Conservation (phyloP, 2,797 vertebrate species). For the Lepilemur ruficaudatus region DNA sequence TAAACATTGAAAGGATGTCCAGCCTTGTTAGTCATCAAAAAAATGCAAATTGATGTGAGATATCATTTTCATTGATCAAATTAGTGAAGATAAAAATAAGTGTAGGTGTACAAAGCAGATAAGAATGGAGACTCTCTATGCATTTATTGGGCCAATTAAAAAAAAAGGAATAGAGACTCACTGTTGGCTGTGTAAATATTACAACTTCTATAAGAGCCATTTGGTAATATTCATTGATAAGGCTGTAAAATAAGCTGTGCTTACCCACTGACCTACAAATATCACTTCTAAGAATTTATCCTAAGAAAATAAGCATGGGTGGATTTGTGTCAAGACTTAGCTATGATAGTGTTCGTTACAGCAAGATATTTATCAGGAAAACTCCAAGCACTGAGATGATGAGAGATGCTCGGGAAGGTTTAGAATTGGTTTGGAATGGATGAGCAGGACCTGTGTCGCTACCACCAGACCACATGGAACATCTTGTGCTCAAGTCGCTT, state of each 20-base stretch:
- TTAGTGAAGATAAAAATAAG: conserved; percentile 46
- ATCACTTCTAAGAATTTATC: conserved; percentile 50
- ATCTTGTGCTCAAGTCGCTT: not conserved
- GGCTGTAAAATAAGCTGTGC: not conserved
- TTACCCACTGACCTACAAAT: conserved; percentile 45
- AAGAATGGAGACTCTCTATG: not conserved
- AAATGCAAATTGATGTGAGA: conserved; percentile 35
- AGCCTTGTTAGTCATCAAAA: conserved; percentile 30
- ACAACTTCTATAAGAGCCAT: not conserved
- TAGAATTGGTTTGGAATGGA: not conserved
- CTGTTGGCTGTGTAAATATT: not conserved
- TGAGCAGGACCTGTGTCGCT: too few relatives aligned
- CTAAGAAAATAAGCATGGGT: conserved; percentile 32
- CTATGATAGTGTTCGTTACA: not conserved
- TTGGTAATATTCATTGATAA: not conserved
- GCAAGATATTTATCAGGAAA: not conserved
- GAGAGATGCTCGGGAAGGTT: not conserved
- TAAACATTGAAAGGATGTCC: not conserved
- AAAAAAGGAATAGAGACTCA: not conserved
- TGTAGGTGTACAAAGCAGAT: not conserved
- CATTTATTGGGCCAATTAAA: too few relatives aligned
- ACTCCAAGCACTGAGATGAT: not conserved
- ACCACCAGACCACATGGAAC: not conserved
- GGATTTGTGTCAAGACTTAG: not conserved
- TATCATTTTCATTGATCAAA: conserved; percentile 16